These are phyloP conservation scores for Chloroceryle amazona DNA, from an alignment of 2,797 vertebrate genomes.

Conservation along the genomic window DNA sequence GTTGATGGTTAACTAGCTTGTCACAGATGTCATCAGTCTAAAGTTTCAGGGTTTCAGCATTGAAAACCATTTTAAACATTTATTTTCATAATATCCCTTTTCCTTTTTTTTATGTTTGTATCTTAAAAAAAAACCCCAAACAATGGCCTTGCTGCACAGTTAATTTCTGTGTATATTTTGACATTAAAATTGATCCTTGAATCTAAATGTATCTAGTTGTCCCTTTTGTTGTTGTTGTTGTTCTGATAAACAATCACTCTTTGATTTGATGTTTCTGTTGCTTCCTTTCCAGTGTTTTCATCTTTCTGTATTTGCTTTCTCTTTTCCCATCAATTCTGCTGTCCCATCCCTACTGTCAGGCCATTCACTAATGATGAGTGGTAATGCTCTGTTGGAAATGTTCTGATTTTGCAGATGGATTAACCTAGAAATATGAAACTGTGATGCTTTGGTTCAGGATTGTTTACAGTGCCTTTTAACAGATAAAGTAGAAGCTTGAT, in stretches of 20 bases:
- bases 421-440: not conserved
- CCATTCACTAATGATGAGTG: not conserved
- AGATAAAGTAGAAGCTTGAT: not conserved
- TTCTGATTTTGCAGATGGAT: not conserved
- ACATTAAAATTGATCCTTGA: not conserved
- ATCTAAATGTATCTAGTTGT: not conserved
- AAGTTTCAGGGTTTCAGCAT: not conserved
- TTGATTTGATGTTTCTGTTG: not conserved
- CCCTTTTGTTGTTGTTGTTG: not conserved
- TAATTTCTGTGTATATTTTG: not conserved
- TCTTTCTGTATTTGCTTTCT: not conserved
- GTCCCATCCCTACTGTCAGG: not conserved
- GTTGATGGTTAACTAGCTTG: not conserved
- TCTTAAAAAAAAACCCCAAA: not conserved
- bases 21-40: not conserved
- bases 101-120: not conserved
- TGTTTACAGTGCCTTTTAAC: not conserved
- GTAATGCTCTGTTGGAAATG: not conserved
- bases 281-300: not conserved
- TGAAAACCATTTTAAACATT: not conserved
- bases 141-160: not conserved
- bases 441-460: not conserved
- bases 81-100: not conserved
- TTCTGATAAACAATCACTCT: accelerated
- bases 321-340: not conserved